Evolutionary conservation across 2,113 vertebrate species (phyloP), one percentile per base, ranked within the genome.

Genomic region (Setophaga coronata): DNA sequence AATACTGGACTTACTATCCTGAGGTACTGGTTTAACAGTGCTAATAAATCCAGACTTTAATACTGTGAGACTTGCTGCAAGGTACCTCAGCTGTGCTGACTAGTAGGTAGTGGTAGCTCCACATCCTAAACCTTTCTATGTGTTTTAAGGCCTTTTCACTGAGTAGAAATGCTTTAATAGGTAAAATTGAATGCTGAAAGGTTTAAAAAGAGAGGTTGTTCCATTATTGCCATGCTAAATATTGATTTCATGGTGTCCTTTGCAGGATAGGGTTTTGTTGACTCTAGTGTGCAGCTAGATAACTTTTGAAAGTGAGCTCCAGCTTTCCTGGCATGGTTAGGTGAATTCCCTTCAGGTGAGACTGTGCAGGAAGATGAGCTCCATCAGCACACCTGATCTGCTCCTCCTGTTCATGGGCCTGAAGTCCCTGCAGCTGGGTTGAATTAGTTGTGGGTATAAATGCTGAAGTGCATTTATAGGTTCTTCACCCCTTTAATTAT

Each of bases 61-160:
- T 40, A 14, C 8, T 38, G 31, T 18, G 28, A 38, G 36, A 38
- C 31, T 40, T 1, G 1, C 50, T 65, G 56, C 0, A 0, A 67
- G 29, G 33, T 40, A 8, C n/a, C 31, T 33, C 60, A 70, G 31
- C 51, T 66, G 21, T 40, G 5, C 7, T 73, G 48, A 19, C 31
- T 33, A 13, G 12, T 69, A 69, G 17, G 48, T 16, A 31, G 13
- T n/a, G 21, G 18, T 43, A 62, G 29, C 38, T 95, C 18, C 15
- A 42, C 12, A 43, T 56, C 26, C 24, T 76, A 50, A 64, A 40
- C 12, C 3, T 2, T 61, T 14, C 0, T 21, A 0, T 43, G 23
- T 57, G 12, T 28, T 76, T 90, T 60, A 19, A 60, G 36, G 25
- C 5, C 10, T 54, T 80, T 87, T 64, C 72, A 60, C 21, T 43